phyloP scores from a whole-genome alignment of 1,140 invertebrate genomes.

The Caenorhabditis tropicalis region DNA sequence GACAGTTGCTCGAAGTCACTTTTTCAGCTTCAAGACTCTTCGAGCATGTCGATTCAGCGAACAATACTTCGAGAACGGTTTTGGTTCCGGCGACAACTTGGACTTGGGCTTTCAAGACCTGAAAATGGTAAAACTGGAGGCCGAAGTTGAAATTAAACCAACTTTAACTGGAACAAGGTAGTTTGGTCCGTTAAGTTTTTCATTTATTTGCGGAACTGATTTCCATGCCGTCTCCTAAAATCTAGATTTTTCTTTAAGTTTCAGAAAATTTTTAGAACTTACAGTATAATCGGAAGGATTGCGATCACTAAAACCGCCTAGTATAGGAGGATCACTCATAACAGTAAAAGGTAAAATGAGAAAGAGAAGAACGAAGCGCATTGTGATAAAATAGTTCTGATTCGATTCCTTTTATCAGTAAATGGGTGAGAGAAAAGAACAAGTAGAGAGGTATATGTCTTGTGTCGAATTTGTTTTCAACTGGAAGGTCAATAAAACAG shows the following conservation, averaged over 20 bases:
- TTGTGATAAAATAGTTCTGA: too few relatives aligned
- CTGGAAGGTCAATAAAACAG: too few relatives aligned
- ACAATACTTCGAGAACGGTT: constrained; percentile 27
- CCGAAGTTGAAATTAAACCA: too few relatives aligned
- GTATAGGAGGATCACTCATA: too few relatives aligned
- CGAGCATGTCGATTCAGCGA: constrained; percentile 26
- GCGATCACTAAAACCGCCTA: neutral
- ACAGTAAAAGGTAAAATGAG: too few relatives aligned
- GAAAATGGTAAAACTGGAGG: too few relatives aligned
- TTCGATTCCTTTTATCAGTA: too few relatives aligned
- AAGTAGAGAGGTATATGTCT: too few relatives aligned
- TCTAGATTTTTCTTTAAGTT: neutral
- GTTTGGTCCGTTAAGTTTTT: neutral
- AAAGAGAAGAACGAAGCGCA: too few relatives aligned
- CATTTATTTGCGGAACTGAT: constrained; percentile 1
- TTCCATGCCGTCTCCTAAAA: neutral
- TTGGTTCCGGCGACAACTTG: constrained; percentile 51
- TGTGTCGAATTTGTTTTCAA: too few relatives aligned
- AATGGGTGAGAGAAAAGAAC: too few relatives aligned
- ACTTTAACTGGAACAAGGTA: constrained; percentile 11
- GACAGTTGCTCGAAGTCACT: neutral
- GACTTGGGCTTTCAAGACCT: constrained; percentile 45
- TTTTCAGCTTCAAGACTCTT: neutral
- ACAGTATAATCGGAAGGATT: neutral
- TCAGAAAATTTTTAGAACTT: neutral